phyloP scores from a whole-genome alignment of 2,797 vertebrate genomes.

The Pterois miles region DNA sequence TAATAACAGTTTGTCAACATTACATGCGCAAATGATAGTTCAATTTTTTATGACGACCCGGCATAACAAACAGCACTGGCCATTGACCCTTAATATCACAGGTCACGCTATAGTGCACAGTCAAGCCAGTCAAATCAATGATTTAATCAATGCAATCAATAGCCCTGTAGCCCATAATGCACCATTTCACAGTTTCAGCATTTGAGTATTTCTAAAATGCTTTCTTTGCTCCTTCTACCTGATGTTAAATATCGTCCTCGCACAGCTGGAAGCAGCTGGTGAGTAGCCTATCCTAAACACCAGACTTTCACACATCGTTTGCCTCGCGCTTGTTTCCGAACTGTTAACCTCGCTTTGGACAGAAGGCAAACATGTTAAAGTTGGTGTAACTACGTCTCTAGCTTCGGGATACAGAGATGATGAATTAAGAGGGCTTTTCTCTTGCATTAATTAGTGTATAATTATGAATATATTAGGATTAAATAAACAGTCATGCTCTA shows the following conservation, averaged over 20 bases:
- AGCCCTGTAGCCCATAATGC: slow-evolving; percentile 11
- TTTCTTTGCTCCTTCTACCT: slow-evolving; percentile 1
- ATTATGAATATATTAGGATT: slow-evolving; percentile 84
- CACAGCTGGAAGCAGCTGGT: slow-evolving; percentile 65
- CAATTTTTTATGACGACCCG: not conserved
- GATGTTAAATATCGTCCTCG: slow-evolving; percentile 32
- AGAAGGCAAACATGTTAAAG: slow-evolving; percentile 77
- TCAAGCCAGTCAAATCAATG: not conserved
- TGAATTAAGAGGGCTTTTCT: slow-evolving; percentile 78
- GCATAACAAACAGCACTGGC: not conserved
- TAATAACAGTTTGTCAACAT: not conserved
- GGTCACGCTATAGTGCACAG: not conserved
- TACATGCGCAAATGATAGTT: not conserved
- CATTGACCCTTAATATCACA: slow-evolving; percentile 17
- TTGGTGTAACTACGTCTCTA: slow-evolving; percentile 78
- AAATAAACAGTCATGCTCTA: slow-evolving; percentile 77
- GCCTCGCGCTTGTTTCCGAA: slow-evolving; percentile 63
- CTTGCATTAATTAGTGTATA: slow-evolving; percentile 81
- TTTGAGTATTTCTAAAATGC: not conserved
- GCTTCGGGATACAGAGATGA: slow-evolving; percentile 77
- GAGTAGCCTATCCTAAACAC: slow-evolving; percentile 34
- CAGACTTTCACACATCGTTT: slow-evolving; percentile 73
- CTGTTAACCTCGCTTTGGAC: slow-evolving; percentile 76
- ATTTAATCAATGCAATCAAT: slow-evolving; percentile 23
- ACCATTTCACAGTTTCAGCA: slow-evolving; percentile 21